Evolutionary conservation across 1,140 invertebrate species (phyloP), one percentile per base, ranked within the genome.

Genomic region (Bactericera cockerelli): DNA sequence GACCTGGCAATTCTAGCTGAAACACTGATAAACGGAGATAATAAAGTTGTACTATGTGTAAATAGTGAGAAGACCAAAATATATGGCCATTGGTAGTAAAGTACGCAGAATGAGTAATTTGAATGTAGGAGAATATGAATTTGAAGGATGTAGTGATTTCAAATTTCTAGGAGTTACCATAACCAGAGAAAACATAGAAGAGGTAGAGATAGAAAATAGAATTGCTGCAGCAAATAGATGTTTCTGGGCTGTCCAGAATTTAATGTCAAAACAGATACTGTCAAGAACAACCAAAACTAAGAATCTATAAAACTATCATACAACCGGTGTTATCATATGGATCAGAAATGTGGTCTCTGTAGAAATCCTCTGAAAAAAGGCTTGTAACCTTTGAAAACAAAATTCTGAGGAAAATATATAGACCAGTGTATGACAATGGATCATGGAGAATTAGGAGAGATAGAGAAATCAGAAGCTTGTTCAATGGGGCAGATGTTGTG

Each of bases 31-130:
- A 56, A 26, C 21, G 59, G 24, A 60, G 55, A 54, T 36, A 54
- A 56, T 31, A 56, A 33, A 39, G 53, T 60, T 31, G 55, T 26
- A 39, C 28, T 56, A 25, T 33, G 56, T 31, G 55, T 54, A 33
- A 60, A 56, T 24, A 2, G 36, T 31, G 25, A 56, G 38, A 60
- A 60, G 42, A 60, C 55, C 2, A 22, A n/a, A 60, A 39, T 60
- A 57, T 28, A 60, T 60, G 55, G 39, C 26, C 26, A 38, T 38
- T 38, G 28, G 19, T 14, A 24, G 22, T 11, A 38, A 21, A 19
- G 21, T 13, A 16, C 26, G 19, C 19, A 58, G 10, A 22, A 25
- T 58, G 26, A 16, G 28, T 21, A 22, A 36, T 58, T 21, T 58
- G 24, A 22, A 58, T 38, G 57, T 58, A 10, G 57, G 57, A 22